These are phyloP conservation scores for Callionymus lyra DNA, from an alignment of 2,113 vertebrate species.

Conservation along the genomic window DNA sequence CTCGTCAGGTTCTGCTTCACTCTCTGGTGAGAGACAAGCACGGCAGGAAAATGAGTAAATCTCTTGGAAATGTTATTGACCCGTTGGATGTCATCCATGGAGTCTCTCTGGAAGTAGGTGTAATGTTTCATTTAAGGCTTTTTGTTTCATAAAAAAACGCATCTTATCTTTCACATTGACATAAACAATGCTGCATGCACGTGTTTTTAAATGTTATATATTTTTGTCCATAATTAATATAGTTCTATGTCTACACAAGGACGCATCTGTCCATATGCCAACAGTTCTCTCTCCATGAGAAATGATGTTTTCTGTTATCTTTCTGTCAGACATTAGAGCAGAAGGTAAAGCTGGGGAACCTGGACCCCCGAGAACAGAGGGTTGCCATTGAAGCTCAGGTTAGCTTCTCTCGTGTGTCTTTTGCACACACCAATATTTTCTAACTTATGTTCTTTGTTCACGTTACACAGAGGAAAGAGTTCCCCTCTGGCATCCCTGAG, in stretches of 20 bases:
- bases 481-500: slow-evolving; percentile 77
- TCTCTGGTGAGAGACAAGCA: slow-evolving; percentile 83
- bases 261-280: background rate
- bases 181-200: too few species aligned
- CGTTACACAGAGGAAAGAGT: slow-evolving; percentile 72
- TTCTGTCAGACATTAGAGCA: slow-evolving; percentile 62
- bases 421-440: slow-evolving; percentile 1
- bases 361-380: slow-evolving; percentile 71
- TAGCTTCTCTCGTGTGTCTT: slow-evolving; percentile 16
- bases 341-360: slow-evolving; percentile 75
- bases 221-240: background rate
- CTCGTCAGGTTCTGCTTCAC: slow-evolving; percentile 77
- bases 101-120: slow-evolving; percentile 73
- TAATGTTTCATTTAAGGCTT: background rate
- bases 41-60: slow-evolving; percentile 90
- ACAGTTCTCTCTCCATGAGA: too few species aligned
- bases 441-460: slow-evolving; percentile 11
- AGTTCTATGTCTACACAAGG: background rate
- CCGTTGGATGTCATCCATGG: slow-evolving; percentile 80
- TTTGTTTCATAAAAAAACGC: background rate
- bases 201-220: background rate
- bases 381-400: slow-evolving; percentile 83
- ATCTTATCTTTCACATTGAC: background rate
- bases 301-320: background rate
- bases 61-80: slow-evolving; percentile 85